Evolutionary conservation across 2,888 invertebrate genomes (phyloP).

Genomic region (Epistrophe eligans): DNA sequence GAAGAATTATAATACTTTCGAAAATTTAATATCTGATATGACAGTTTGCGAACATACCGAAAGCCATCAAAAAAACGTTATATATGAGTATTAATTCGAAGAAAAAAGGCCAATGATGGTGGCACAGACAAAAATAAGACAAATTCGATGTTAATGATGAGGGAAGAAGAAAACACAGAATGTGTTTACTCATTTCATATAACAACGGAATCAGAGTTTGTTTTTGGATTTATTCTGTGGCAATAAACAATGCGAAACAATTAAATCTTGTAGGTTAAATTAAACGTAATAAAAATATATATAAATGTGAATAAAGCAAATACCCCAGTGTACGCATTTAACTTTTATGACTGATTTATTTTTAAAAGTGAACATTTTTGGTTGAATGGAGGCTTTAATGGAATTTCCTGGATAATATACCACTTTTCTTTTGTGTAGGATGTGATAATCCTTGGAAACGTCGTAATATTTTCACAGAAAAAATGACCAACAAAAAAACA

Average conservation of each 20-base stretch:
- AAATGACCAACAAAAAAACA: background rate
- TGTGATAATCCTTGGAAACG: background rate
- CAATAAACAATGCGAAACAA: conserved; percentile 47
- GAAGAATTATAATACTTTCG: background rate
- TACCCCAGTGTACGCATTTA: background rate
- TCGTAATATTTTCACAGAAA: background rate
- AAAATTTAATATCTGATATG: background rate
- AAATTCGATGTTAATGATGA: conserved; percentile 19
- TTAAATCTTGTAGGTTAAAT: conserved; percentile 51
- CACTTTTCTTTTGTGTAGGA: background rate
- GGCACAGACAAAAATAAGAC: conserved; percentile 11
- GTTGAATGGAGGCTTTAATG: conserved; percentile 17
- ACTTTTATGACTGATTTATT: conserved; percentile 13
- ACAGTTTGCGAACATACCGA: conserved; percentile 5
- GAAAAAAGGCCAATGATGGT: background rate
- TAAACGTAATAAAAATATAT: conserved; percentile 32
- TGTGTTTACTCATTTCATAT: conserved; percentile 39
- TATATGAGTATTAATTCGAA: background rate
- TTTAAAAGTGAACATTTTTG: conserved; percentile 11
- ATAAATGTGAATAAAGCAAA: conserved; percentile 13
- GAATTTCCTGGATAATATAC: conserved; percentile 2
- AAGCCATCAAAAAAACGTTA: background rate
- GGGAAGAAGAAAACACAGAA: conserved; percentile 14
- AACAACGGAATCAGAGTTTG: conserved; percentile 39
- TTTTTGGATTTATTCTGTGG: conserved; percentile 50